Evolutionary conservation across 2,797 vertebrate genomes (phyloP), one percentile per base, ranked within the genome.

Genomic region (Pagetopsis macropterus): DNA sequence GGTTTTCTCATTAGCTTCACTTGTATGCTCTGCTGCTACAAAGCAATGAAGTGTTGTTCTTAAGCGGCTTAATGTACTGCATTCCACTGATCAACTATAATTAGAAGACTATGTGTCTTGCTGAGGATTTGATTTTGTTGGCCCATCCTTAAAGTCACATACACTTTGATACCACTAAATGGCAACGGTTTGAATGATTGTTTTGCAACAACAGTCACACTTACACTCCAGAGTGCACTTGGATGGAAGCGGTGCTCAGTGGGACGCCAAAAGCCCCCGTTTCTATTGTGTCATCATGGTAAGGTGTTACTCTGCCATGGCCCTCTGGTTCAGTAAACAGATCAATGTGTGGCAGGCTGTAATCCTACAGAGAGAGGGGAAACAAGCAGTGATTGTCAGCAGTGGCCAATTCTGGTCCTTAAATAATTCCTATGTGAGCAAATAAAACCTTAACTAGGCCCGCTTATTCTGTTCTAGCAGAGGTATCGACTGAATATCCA

Each of bases 141-240:
- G 46, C 49, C 17, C 11, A 19, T 61, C 3, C 3, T 44, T 17
- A 23, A 23, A 3, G 23, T 11, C 37, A 14, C 1, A 1, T 37
- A 43, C 1, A 27, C 17, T 73, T 44, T 16, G 19, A 27, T 13
- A 59, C 43, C 37, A 46, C 14, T 70, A 69, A 65, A 7, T 57
- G 13, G 9, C 76, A 52, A 19, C 44, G 5, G 60, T 71, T 4
- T 27, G 14, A 58, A 16, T 16, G 45, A 63, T 41, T 2, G 11
- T 51, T 79, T 46, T 40, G 4, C 19, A 49, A 5, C 21, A 27
- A 16, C 2, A 23, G 41, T 17, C 40, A 78, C 81, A 96, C 97
- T 98, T 94, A 99, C 98, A 90, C 94, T 84, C 98, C 97, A 78
- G 96, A 96, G 75, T 96, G 95, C 50, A 99, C 96, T 94, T 95